These are phyloP conservation scores for Xiphias gladius DNA, from an alignment of 2,113 vertebrate genomes.

Conservation along the genomic window DNA sequence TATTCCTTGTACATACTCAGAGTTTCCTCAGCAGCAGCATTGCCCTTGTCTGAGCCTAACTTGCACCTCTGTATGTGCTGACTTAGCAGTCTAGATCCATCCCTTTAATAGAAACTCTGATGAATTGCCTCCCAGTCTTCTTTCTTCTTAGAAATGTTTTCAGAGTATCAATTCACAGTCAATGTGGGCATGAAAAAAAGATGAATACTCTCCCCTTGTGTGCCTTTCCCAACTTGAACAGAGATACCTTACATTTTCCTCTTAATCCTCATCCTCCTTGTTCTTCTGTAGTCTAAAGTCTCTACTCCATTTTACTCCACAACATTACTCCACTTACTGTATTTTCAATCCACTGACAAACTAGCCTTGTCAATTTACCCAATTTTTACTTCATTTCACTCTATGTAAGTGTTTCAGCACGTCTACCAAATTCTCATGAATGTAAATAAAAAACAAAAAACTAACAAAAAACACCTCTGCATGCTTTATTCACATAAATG, in stretches of 20 bases:
- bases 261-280: not conserved
- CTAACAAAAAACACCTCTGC: not conserved
- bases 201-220: conserved; percentile 52
- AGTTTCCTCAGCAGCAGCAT: conserved; percentile 32
- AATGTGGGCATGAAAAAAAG: conserved; percentile 11
- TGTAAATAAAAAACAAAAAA: conserved; percentile 36
- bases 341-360: not conserved
- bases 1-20: conserved; percentile 46
- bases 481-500: not conserved
- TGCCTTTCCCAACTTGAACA: conserved; percentile 70
- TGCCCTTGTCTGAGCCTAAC: conserved; percentile 23
- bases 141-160: conserved; percentile 18
- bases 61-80: conserved; percentile 33
- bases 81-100: conserved; percentile 30
- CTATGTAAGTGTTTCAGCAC: not conserved
- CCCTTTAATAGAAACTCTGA: conserved; percentile 63
- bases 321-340: not conserved
- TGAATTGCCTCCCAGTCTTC: conserved; percentile 28
- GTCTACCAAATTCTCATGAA: conserved; percentile 19
- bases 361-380: conserved; percentile 1
- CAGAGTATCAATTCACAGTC: conserved; percentile 22
- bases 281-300: not conserved
- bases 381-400: not conserved
- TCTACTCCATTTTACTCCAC: conserved; percentile 1
- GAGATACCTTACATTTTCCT: conserved; percentile 14